Percentiles rank a stretch among this genome's conserved stretches.
These are phyloP conservation scores for Ephestia elutella DNA, from an alignment of 1,140 invertebrate species.

Conservation along the genomic window DNA sequence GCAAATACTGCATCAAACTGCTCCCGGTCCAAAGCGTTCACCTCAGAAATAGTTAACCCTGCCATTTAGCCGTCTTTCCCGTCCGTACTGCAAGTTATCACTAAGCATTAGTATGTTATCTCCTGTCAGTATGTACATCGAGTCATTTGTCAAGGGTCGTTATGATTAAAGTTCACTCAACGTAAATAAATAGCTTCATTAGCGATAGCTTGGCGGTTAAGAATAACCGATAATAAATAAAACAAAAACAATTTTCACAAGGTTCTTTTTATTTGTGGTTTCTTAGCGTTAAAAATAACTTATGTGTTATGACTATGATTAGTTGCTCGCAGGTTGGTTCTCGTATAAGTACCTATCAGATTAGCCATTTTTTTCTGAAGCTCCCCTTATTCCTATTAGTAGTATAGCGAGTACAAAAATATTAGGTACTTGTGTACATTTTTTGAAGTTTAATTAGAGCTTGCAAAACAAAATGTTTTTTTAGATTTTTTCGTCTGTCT, in stretches of 20 bases:
- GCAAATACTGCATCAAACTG: slow-evolving; percentile 77
- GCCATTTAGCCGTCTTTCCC: slow-evolving; percentile 20
- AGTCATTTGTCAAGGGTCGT: slow-evolving; percentile 21
- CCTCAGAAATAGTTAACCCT: slow-evolving; percentile 49
- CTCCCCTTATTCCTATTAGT: too few relatives aligned
- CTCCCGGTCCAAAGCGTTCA: slow-evolving; percentile 74
- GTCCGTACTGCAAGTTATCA: neutral
- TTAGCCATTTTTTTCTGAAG: too few relatives aligned
- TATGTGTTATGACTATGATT: too few relatives aligned
- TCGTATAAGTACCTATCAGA: too few relatives aligned
- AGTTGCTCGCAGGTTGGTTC: too few relatives aligned
- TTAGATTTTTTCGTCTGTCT: too few relatives aligned
- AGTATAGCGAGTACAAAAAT: too few relatives aligned
- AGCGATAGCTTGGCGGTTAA: neutral
- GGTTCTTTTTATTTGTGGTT: neutral
- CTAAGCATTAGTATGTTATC: slow-evolving; percentile 12
- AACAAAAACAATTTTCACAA: neutral
- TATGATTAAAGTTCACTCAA: slow-evolving; percentile 18
- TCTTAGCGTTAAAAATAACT: too few relatives aligned
- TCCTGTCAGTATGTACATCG: slow-evolving; percentile 2
- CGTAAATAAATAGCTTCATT: neutral
- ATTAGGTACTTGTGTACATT: too few relatives aligned
- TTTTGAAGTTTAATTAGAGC: too few relatives aligned
- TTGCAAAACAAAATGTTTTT: too few relatives aligned
- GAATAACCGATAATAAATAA: neutral